phyloP scores from a whole-genome alignment of 2,888 invertebrate genomes.

The Harmothoe impar region DNA sequence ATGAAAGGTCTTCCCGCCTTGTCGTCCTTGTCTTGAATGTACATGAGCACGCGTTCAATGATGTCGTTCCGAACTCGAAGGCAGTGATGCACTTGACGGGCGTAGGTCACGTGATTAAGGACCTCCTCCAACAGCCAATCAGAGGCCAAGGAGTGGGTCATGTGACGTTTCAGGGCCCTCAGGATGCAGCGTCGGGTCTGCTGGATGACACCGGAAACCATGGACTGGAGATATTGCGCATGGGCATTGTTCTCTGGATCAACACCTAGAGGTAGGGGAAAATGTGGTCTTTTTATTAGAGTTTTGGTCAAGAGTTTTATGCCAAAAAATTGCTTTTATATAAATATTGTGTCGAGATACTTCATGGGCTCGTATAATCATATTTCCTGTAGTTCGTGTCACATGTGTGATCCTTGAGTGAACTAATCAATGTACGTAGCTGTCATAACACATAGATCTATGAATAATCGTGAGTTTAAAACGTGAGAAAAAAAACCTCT shows the following conservation, averaged over 20 bases:
- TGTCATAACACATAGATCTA: too few relatives aligned
- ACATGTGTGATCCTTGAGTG: too few relatives aligned
- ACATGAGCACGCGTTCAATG: slow-evolving; percentile 11
- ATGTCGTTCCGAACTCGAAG: background rate
- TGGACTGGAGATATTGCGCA: slow-evolving; percentile 16
- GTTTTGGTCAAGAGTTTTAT: too few relatives aligned
- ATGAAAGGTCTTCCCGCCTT: background rate
- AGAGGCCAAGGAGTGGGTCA: background rate
- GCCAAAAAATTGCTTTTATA: too few relatives aligned
- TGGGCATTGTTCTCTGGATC: slow-evolving; percentile 41
- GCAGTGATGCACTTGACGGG: background rate
- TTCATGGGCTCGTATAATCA: too few relatives aligned
- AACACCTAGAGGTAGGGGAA: background rate
- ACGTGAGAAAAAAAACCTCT: too few relatives aligned
- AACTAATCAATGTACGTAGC: too few relatives aligned
- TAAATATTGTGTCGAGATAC: too few relatives aligned
- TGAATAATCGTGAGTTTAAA: too few relatives aligned
- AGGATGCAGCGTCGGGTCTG: background rate
- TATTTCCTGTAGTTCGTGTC: too few relatives aligned
- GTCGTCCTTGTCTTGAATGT: background rate
- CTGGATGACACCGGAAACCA: background rate
- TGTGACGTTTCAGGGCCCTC: background rate
- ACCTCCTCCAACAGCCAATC: slow-evolving; percentile 55
- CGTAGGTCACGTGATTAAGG: slow-evolving; percentile 34
- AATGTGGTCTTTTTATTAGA: background rate